Percentiles rank a stretch among this genome's conserved stretches.
Evolutionary conservation across 92 coral and sea anemone genomes (phyloP).

Genomic region (Zoanthus sociatus): DNA sequence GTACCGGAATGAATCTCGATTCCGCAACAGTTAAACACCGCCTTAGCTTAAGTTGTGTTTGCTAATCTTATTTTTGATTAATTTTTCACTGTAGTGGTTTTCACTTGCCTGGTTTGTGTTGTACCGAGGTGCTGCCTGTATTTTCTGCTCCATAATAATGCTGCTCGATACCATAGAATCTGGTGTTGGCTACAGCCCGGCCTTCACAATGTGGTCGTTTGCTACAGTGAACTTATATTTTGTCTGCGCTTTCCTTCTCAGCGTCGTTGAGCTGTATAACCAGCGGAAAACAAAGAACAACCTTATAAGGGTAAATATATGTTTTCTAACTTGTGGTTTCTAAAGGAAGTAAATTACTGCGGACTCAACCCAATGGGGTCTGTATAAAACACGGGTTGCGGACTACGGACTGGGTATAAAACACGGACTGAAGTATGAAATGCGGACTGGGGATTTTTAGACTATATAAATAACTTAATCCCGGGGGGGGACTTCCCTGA

Average conservation of each 20-base stretch:
- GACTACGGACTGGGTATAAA: no score
- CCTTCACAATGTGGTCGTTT: slow-evolving; percentile 66
- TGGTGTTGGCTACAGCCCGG: slow-evolving; percentile 55
- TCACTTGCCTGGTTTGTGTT: slow-evolving; percentile 48
- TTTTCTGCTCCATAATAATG: slow-evolving; percentile 46
- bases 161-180: neutral
- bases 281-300: neutral
- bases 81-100: slow-evolving; percentile 53
- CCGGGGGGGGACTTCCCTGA: no score
- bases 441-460: no score
- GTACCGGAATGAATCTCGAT: no score
- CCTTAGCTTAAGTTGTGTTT: neutral
- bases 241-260: slow-evolving; percentile 45
- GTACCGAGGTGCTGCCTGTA: slow-evolving; percentile 60
- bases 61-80: neutral
- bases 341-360: no score
- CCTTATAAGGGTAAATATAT: neutral
- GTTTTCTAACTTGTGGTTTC: neutral
- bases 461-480: no score
- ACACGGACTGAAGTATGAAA: no score
- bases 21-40: no score
- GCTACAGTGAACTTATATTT: slow-evolving; percentile 57
- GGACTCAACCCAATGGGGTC: no score
- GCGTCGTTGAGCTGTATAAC: slow-evolving; percentile 33
- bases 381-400: no score